Base-by-base conservation (phyloP, 2,888 invertebrate species). In the Operophtera brumata region DNA sequence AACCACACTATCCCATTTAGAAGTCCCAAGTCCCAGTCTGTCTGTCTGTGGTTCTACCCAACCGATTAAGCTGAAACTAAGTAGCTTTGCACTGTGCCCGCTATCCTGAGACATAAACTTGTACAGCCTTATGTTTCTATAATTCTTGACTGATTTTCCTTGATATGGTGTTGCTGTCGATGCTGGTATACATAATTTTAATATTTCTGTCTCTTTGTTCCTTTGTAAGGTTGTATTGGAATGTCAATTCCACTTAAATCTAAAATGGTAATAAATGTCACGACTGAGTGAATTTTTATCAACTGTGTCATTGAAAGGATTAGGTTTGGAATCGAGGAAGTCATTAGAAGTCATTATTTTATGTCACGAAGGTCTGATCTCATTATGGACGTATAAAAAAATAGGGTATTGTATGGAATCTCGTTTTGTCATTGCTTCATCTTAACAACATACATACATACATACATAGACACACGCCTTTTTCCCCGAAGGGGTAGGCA, bases 241-340 rank as follows among this genome's bases (percentile, higher is more conserved):
- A 52, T 56, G 47, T 26, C 44, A 35, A 37, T 25, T 26, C 37
- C 26, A 25, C 35, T 41, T 51, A 9, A 36, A 36, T 56, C 51
- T 44, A 56, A 56, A 51, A 56, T 47, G 47, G 56, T 51, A 51
- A 45, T 55, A 43, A 13, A 46, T 40, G 43, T 47, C 34, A 26
- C n/a, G n/a, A 41, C 41, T 12, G 30, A 46, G 14, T 50, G 55
- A 39, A 26, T 49, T 55, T 42, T 49, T 51, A 51, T 44, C 12
- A 37, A 34, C 10, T 46, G 35, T 44, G 44, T 48, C 44, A 52
- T 47, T 47, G 46, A 43, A 39, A 46, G 51, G 35, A 49, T 54
- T 53, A 13, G 26, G 25, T 42, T 56, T 51, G 50, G 55, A 51
- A 51, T 56, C 35, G 42, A 51, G 51, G 56, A 56, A 56, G 56